A percentile compares a stretch with the other conserved stretches of the same genome.
Evolutionary conservation across 2,888 invertebrate species (phyloP).

Genomic region (Drosophila parthenogenetica): DNA sequence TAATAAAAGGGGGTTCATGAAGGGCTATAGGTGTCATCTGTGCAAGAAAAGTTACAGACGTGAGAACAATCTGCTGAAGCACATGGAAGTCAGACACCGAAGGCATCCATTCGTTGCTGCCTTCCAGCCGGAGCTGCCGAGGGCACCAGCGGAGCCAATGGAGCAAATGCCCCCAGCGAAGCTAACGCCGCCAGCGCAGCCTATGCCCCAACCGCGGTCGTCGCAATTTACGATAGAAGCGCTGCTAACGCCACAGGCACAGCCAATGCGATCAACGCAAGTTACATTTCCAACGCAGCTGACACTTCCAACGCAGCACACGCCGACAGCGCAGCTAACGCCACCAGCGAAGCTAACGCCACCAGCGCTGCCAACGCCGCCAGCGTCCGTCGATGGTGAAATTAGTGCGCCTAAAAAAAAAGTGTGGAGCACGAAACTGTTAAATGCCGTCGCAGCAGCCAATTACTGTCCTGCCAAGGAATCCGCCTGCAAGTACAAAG

Average conservation of each 20-base stretch:
- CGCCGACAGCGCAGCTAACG: too few relatives aligned
- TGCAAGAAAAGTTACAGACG: constrained; percentile 48
- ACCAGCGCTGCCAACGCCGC: background rate
- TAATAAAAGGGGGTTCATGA: background rate
- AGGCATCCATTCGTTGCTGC: background rate
- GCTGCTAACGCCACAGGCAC: background rate
- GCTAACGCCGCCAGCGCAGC: too few relatives aligned
- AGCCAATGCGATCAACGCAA: too few relatives aligned
- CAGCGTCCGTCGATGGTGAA: background rate
- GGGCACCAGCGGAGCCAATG: too few relatives aligned
- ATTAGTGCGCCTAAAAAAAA: background rate
- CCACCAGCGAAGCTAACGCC: background rate
- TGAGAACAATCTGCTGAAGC: constrained; percentile 18
- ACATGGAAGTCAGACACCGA: constrained; percentile 37
- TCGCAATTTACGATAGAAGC: too few relatives aligned
- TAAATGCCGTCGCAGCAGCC: constrained; percentile 60
- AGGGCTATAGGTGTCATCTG: constrained; percentile 20
- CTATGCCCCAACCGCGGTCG: too few relatives aligned
- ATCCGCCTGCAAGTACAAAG: constrained; percentile 35
- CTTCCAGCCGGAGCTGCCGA: background rate
- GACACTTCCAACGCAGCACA: too few relatives aligned
- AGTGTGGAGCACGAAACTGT: constrained; percentile 37
- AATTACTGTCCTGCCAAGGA: constrained; percentile 51
- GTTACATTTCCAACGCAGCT: too few relatives aligned
- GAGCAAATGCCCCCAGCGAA: too few relatives aligned